Conservation (phyloP, 2,797 vertebrate genomes). For the Phrynocephalus vlangalii region DNA sequence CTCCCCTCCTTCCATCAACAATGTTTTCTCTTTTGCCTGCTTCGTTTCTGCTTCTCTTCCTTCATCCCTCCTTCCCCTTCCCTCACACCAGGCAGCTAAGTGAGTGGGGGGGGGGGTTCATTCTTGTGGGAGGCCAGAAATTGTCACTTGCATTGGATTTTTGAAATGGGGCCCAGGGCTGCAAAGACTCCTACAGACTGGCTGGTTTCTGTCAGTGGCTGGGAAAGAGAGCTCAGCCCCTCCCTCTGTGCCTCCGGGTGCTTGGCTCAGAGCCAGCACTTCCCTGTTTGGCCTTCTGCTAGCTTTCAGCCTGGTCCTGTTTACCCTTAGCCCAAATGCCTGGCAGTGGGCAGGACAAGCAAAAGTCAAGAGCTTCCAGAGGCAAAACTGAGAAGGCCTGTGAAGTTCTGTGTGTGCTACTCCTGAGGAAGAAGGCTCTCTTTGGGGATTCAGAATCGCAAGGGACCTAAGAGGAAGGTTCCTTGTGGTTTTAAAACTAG, state of each 20-base stretch:
- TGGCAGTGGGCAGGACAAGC: not conserved
- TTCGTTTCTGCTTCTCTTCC: not conserved
- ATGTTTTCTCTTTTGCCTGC: not conserved
- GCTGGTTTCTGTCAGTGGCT: not conserved
- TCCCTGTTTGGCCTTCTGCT: not conserved
- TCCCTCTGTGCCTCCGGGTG: not conserved
- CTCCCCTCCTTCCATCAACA: not conserved
- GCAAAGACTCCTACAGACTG: not conserved
- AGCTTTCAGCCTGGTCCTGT: not conserved
- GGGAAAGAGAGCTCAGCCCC: too few relatives aligned
- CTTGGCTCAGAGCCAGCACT: not conserved
- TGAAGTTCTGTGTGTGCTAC: not conserved
- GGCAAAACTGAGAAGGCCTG: not conserved
- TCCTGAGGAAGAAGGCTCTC: not conserved
- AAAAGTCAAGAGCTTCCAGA: constrained; percentile 4
- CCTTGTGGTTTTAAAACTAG: not conserved
- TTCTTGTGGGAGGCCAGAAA: too few relatives aligned
- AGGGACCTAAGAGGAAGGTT: not conserved
- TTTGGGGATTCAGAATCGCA: not conserved
- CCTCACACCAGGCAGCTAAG: not conserved
- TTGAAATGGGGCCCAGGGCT: not conserved
- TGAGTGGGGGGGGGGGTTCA: too few relatives aligned
- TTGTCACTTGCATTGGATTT: not conserved
- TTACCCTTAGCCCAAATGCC: not conserved
- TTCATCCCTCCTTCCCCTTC: too few relatives aligned